A percentile compares a stretch with the other conserved stretches of the same genome.
Evolutionary conservation across 2,888 invertebrate species (phyloP).

Genomic region (Autographa pulchrina): DNA sequence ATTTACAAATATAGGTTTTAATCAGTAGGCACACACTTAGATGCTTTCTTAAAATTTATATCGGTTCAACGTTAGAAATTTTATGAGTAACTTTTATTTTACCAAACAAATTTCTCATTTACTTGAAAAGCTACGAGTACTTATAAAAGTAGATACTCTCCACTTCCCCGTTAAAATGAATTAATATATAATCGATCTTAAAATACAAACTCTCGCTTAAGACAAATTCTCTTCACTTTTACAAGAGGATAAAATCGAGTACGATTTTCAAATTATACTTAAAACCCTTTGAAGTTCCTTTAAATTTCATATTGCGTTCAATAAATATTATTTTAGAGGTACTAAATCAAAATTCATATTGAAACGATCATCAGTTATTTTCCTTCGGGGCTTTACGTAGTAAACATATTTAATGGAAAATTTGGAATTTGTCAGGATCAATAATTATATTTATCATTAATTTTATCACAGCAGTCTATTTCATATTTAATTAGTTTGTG

Average conservation of each 20-base stretch:
- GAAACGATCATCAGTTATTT: slow-evolving; percentile 27
- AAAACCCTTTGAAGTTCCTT: slow-evolving; percentile 30
- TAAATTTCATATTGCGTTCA: slow-evolving; percentile 33
- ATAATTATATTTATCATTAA: slow-evolving; percentile 3
- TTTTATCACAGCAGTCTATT: neutral
- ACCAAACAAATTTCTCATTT: neutral
- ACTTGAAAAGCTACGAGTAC: neutral
- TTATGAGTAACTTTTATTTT: neutral
- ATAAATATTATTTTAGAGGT: slow-evolving; percentile 33
- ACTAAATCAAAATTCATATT: slow-evolving; percentile 27
- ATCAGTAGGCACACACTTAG: neutral
- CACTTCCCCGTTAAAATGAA: neutral
- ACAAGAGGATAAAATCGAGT: slow-evolving; percentile 16
- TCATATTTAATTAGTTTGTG: neutral
- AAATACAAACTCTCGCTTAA: neutral
- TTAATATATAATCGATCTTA: slow-evolving; percentile 10
- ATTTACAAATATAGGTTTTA: neutral
- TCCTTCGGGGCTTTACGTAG: slow-evolving; percentile 6
- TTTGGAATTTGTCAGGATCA: slow-evolving; percentile 13
- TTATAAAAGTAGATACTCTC: neutral
- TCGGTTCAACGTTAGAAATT: neutral
- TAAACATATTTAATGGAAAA: slow-evolving; percentile 17
- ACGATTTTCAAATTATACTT: slow-evolving; percentile 31
- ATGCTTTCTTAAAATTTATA: neutral
- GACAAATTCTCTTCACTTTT: slow-evolving; percentile 14